Percentiles rank a stretch among this genome's conserved stretches.
phyloP scores from a whole-genome alignment of 1,140 invertebrate species.

The Sinonovacula constricta region DNA sequence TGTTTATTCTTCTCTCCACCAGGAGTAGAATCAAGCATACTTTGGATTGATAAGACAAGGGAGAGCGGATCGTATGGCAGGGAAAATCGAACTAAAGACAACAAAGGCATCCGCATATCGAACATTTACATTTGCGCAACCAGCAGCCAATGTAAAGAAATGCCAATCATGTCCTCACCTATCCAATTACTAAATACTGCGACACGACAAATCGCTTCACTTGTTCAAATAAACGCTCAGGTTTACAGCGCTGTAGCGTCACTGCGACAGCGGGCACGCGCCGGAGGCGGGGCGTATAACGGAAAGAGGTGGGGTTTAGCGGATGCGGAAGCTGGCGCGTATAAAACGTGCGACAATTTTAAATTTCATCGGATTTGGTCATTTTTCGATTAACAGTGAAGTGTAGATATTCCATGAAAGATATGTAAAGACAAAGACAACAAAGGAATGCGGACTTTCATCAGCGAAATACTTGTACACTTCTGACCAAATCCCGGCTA shows the following conservation, averaged over 20 bases:
- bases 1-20: not conserved
- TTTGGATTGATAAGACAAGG: not conserved
- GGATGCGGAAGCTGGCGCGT: slow-evolving; percentile 38
- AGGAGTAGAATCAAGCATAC: not conserved
- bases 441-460: slow-evolving; percentile 49
- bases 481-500: slow-evolving; percentile 60
- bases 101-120: too few species aligned
- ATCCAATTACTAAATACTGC: not conserved
- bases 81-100: too few species aligned
- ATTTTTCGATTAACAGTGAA: slow-evolving; percentile 37
- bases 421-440: slow-evolving; percentile 37
- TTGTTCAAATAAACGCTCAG: too few species aligned
- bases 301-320: slow-evolving; percentile 12
- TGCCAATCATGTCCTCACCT: not conserved
- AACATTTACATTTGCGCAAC: too few species aligned
- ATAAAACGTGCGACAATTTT: slow-evolving; percentile 33
- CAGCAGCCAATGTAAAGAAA: not conserved
- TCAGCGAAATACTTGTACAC: too few species aligned
- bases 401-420: not conserved
- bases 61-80: not conserved
- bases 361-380: slow-evolving; percentile 62
- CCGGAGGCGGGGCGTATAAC: slow-evolving; percentile 33
- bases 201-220: too few species aligned
- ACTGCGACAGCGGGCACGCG: slow-evolving; percentile 48
- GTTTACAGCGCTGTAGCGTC: slow-evolving; percentile 8